These are phyloP conservation scores for Marasmarcha lunaedactyla DNA, from an alignment of 2,888 invertebrate species.

Conservation along the genomic window DNA sequence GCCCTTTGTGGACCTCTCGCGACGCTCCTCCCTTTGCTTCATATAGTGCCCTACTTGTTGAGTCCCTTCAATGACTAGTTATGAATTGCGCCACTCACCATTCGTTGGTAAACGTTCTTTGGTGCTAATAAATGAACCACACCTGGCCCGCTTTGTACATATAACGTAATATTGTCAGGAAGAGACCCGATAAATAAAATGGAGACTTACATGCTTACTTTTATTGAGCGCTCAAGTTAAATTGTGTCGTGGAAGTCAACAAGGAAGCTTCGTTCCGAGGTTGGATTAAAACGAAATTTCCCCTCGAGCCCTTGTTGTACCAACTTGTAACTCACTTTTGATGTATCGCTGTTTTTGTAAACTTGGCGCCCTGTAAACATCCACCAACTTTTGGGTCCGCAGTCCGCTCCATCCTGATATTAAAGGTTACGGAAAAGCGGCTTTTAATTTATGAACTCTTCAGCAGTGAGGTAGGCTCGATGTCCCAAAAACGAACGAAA, in stretches of 20 bases:
- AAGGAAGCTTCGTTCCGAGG: slow-evolving; percentile 35
- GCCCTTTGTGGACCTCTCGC: slow-evolving; percentile 48
- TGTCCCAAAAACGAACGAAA: too few relatives aligned
- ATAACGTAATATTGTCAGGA: neutral
- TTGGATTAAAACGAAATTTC: slow-evolving; percentile 49
- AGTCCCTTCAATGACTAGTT: slow-evolving; percentile 35
- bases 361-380: slow-evolving; percentile 53
- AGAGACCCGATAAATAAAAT: neutral
- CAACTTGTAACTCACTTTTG: slow-evolving; percentile 62
- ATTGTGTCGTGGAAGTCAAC: slow-evolving; percentile 39
- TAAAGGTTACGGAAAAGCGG: slow-evolving; percentile 17
- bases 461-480: neutral
- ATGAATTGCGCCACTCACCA: slow-evolving; percentile 43
- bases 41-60: slow-evolving; percentile 50
- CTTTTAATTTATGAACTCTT: slow-evolving; percentile 9
- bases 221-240: slow-evolving; percentile 27
- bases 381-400: slow-evolving; percentile 46
- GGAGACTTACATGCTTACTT: slow-evolving; percentile 20
- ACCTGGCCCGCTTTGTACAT: slow-evolving; percentile 2
- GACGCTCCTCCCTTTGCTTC: slow-evolving; percentile 59
- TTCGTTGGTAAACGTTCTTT: slow-evolving; percentile 31
- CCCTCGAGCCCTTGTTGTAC: slow-evolving; percentile 6
- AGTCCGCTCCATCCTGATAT: slow-evolving; percentile 27
- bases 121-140: slow-evolving; percentile 1
- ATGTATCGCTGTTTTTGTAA: slow-evolving; percentile 61